phyloP scores from a whole-genome alignment of 92 coral and sea anemone genomes.

The Diadumene lineata region DNA sequence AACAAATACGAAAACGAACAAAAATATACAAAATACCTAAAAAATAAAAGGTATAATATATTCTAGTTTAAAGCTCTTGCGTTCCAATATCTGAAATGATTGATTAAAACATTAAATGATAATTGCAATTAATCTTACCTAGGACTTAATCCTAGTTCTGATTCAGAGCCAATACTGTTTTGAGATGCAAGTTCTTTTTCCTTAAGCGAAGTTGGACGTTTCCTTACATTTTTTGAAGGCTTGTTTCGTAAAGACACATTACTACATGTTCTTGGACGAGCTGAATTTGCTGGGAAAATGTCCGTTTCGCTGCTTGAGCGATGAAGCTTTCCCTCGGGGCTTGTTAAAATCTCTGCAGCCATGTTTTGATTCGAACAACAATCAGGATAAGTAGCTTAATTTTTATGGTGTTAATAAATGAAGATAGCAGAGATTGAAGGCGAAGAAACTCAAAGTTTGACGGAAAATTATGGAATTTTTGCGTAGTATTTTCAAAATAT shows the following conservation, averaged over 20 bases:
- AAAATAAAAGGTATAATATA: too few species aligned
- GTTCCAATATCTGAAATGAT: too few species aligned
- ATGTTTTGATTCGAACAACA: neutral
- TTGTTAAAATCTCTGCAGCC: slow-evolving; percentile 48
- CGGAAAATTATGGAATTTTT: neutral
- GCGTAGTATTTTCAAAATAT: neutral
- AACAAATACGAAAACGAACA: neutral
- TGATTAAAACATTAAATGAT: too few species aligned
- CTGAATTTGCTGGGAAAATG: slow-evolving; percentile 37
- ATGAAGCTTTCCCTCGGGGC: slow-evolving; percentile 37
- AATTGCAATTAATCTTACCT: too few species aligned
- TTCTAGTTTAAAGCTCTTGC: too few species aligned
- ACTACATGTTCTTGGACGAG: slow-evolving; percentile 65
- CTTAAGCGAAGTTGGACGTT: slow-evolving; percentile 26
- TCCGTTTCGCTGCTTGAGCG: slow-evolving; percentile 83
- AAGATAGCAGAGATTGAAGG: too few species aligned
- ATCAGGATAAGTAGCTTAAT: too few species aligned
- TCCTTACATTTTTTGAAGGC: slow-evolving; percentile 2
- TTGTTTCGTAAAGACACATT: slow-evolving; percentile 49
- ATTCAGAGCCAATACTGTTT: slow-evolving; percentile 31
- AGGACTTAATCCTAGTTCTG: slow-evolving; percentile 30
- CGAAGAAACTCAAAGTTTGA: neutral
- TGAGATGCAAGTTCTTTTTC: slow-evolving; percentile 23
- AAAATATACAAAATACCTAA: too few species aligned
- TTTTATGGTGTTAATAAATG: too few species aligned